Evolutionary conservation across 2,113 vertebrate species (phyloP).

Genomic region (Tragelaphus imberbis): DNA sequence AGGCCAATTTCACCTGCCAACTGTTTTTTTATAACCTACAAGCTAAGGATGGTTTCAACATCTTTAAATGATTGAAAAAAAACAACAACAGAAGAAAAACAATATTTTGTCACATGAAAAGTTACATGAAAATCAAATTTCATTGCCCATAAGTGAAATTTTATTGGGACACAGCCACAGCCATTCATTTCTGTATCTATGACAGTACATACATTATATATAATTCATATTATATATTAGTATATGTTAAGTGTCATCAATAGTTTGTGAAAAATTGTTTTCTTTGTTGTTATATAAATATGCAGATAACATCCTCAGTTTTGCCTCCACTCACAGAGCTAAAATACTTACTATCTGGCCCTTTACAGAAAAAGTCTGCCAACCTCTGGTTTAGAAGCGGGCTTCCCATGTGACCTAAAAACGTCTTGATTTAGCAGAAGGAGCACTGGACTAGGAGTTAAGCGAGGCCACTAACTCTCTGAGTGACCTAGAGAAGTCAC

Average conservation of each 20-base stretch:
- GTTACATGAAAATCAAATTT: constrained; percentile 17
- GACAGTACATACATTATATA: background rate
- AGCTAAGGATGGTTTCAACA: background rate
- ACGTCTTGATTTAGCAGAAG: background rate
- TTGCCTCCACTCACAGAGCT: background rate
- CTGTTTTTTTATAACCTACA: background rate
- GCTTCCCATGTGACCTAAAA: background rate
- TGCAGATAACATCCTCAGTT: background rate
- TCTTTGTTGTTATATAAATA: constrained; percentile 1
- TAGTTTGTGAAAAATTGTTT: background rate
- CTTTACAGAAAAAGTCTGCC: background rate
- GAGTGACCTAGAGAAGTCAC: background rate
- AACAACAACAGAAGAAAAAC: background rate
- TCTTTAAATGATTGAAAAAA: constrained; percentile 19
- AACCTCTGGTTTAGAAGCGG: background rate
- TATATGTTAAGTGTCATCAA: background rate
- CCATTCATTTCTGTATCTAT: background rate
- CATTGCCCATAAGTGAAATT: background rate
- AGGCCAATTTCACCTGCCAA: background rate
- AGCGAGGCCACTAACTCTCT: background rate
- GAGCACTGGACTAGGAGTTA: background rate
- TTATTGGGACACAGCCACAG: background rate
- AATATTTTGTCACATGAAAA: background rate
- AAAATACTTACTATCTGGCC: background rate
- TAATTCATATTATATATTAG: background rate